phyloP scores from a whole-genome alignment of 2,888 invertebrate genomes.

The Meandrusa payeni region DNA sequence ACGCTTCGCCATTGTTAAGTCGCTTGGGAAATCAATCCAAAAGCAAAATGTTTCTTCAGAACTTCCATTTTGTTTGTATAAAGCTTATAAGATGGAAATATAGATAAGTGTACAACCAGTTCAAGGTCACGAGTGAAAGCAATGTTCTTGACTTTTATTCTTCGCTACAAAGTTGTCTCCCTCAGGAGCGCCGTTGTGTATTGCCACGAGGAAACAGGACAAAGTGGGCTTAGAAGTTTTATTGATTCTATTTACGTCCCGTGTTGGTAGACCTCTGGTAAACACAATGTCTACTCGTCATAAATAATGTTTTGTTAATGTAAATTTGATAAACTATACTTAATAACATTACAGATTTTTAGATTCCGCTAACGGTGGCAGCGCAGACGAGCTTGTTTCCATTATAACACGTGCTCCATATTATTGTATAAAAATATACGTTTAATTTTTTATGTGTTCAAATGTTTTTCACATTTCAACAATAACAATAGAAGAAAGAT shows the following conservation, averaged over 20 bases:
- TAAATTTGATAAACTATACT: too few species aligned
- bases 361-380: constrained; percentile 51
- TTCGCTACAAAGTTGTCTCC: constrained; percentile 11
- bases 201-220: constrained; percentile 7
- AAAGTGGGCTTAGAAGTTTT: constrained; percentile 7
- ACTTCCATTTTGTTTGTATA: constrained; percentile 9
- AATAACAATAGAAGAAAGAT: too few species aligned
- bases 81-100: constrained; percentile 9
- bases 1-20: not conserved
- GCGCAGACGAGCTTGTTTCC: constrained; percentile 35
- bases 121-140: constrained; percentile 21
- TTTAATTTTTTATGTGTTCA: too few species aligned
- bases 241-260: constrained; percentile 10
- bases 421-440: too few species aligned
- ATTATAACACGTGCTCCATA: too few species aligned
- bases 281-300: too few species aligned
- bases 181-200: constrained; percentile 9
- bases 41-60: constrained; percentile 3
- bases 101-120: constrained; percentile 12
- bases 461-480: too few species aligned
- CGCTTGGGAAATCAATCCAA: constrained; percentile 10
- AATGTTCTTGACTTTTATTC: constrained; percentile 18
- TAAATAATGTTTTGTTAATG: too few species aligned
- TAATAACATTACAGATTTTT: constrained; percentile 56
- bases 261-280: not conserved